These are phyloP conservation scores for Ptychadena robeensis DNA, from an alignment of 2,797 vertebrate species.

Conservation along the genomic window DNA sequence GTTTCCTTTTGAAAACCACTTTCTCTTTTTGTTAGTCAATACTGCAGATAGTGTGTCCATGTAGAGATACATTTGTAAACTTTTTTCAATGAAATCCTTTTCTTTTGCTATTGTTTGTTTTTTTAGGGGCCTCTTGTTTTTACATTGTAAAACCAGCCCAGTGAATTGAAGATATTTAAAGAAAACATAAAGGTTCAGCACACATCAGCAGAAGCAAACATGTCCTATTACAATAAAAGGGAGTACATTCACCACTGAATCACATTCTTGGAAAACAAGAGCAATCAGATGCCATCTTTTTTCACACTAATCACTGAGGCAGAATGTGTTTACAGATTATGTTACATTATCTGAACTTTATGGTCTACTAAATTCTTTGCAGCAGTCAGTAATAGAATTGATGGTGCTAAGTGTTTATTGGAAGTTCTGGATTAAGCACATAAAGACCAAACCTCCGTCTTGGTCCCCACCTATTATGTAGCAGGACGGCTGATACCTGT, in stretches of 20 bases:
- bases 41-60: not conserved
- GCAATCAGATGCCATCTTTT: slow-evolving; percentile 39
- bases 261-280: slow-evolving; percentile 34
- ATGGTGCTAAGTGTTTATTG: slow-evolving; percentile 40
- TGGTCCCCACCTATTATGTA: slow-evolving; percentile 40
- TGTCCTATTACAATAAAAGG: not conserved
- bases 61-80: not conserved
- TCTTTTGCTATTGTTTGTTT: slow-evolving; percentile 1
- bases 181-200: not conserved
- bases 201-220: slow-evolving; percentile 1
- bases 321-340: slow-evolving; percentile 36
- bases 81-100: not conserved
- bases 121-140: slow-evolving; percentile 1
- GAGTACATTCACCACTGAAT: slow-evolving; percentile 32
- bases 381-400: slow-evolving; percentile 22
- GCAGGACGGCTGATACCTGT: slow-evolving; percentile 36
- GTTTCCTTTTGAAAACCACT: not conserved
- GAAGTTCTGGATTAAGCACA: slow-evolving; percentile 42
- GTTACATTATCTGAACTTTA: slow-evolving; percentile 47
- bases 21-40: not conserved
- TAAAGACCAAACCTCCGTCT: slow-evolving; percentile 38
- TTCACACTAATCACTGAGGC: slow-evolving; percentile 31
- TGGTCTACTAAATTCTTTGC: slow-evolving; percentile 46
- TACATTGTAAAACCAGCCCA: not conserved
- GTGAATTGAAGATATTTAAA: slow-evolving; percentile 5